Conservation (phyloP, 2,113 vertebrate species). For the Capricornis sumatraensis region DNA sequence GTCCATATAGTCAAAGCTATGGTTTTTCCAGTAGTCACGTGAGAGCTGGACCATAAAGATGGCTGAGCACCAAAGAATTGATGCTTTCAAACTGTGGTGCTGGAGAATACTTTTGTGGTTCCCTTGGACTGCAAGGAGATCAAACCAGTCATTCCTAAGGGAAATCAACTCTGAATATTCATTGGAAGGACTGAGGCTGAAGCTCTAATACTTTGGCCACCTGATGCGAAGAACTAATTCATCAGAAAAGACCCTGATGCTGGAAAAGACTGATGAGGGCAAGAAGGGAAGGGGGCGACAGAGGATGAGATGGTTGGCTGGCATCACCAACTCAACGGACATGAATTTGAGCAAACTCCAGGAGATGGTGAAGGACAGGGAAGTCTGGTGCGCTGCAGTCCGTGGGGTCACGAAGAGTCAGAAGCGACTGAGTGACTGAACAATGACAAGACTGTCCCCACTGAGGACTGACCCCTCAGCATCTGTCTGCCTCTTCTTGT, state of each 20-base stretch:
- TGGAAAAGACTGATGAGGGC: neutral
- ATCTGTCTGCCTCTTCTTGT: neutral
- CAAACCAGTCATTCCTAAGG: neutral
- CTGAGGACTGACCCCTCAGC: neutral
- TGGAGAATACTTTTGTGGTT: neutral
- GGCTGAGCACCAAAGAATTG: neutral
- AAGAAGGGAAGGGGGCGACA: neutral
- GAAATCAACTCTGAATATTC: neutral
- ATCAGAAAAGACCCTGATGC: neutral
- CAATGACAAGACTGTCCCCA: neutral
- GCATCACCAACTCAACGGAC: neutral
- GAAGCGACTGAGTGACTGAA: rapidly evolving
- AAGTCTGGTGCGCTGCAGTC: rapidly evolving
- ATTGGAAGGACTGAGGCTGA: neutral
- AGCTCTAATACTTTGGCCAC: neutral
- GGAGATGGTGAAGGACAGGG: neutral
- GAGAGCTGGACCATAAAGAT: neutral
- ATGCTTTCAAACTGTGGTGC: neutral
- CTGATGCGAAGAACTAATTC: neutral
- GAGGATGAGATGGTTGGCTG: neutral
- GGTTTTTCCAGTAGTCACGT: neutral
- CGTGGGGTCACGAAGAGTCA: neutral
- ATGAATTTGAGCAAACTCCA: neutral
- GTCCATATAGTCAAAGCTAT: neutral
- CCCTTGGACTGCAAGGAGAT: neutral